Evolutionary conservation across 2,888 invertebrate genomes (phyloP).

Genomic region (Chydorus sphaericus): DNA sequence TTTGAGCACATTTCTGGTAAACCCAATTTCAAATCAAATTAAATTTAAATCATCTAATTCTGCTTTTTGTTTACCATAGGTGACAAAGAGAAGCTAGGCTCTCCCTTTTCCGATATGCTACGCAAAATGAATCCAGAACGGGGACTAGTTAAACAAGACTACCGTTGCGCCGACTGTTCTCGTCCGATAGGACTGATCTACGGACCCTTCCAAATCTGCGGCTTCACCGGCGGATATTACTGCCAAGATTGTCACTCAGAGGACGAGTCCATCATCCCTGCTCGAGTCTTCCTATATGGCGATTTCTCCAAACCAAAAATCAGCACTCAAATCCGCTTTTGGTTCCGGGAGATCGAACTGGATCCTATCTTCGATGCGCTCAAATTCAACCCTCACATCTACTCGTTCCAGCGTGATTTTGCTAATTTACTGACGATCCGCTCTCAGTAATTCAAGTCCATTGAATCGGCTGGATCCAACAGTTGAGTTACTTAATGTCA

Average conservation of each 20-base stretch:
- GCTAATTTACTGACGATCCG: conserved; percentile 58
- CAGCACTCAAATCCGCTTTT: conserved; percentile 56
- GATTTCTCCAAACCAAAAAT: conserved; percentile 72
- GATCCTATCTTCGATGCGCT: conserved; percentile 52
- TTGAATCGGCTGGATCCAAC: background rate
- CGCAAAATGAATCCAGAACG: conserved; percentile 39
- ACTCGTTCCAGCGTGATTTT: conserved; percentile 70
- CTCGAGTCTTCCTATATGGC: conserved; percentile 84
- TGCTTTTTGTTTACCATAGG: background rate
- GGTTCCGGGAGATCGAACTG: conserved; percentile 60
- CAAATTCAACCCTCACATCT: conserved; percentile 66
- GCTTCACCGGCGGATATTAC: conserved; percentile 74
- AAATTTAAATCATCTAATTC: too few species aligned
- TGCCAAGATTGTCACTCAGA: conserved; percentile 77
- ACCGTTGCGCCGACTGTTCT: conserved; percentile 62
- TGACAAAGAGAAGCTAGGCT: background rate
- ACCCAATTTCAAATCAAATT: background rate
- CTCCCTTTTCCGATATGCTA: background rate
- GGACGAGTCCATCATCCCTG: conserved; percentile 66
- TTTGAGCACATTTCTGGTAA: background rate
- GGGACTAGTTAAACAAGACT: conserved; percentile 74
- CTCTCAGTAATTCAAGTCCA: conserved; percentile 42
- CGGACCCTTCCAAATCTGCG: conserved; percentile 49
- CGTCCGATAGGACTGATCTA: conserved; percentile 45
- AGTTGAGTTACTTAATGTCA: conserved; percentile 27